phyloP scores from a whole-genome alignment of 2,888 invertebrate genomes.

The Camptogramma bilineatum region DNA sequence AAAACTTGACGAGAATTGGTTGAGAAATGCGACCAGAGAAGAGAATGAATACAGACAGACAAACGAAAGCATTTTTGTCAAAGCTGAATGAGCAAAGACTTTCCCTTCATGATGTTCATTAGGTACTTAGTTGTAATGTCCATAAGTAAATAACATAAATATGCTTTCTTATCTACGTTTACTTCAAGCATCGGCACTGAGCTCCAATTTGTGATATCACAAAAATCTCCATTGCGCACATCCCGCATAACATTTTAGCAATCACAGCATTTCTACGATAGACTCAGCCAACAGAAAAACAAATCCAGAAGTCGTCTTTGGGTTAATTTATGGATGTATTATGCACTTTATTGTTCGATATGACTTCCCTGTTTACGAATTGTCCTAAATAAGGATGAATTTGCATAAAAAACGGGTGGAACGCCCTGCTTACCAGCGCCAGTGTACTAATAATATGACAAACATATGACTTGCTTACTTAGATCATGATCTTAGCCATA shows the following conservation, averaged over 20 bases:
- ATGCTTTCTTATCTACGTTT: too few relatives aligned
- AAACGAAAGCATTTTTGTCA: too few relatives aligned
- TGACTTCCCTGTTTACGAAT: conserved; percentile 69
- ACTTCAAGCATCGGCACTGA: background rate
- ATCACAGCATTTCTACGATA: conserved; percentile 10
- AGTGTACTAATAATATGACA: background rate
- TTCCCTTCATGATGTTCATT: too few relatives aligned
- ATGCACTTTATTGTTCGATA: conserved; percentile 69
- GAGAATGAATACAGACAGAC: too few relatives aligned
- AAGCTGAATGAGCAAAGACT: too few relatives aligned
- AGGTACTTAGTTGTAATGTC: too few relatives aligned
- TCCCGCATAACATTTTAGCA: conserved; percentile 6
- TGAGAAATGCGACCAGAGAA: too few relatives aligned
- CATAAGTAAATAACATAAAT: too few relatives aligned
- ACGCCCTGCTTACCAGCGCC: background rate
- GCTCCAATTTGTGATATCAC: conserved; percentile 9
- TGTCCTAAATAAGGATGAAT: conserved; percentile 43
- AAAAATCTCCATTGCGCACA: conserved; percentile 6
- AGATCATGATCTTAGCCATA: background rate
- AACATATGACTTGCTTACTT: background rate
- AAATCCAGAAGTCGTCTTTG: conserved; percentile 41
- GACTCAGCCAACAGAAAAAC: conserved; percentile 51
- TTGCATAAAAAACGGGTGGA: conserved; percentile 9
- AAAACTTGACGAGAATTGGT: too few relatives aligned
- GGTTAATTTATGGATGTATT: conserved; percentile 68